These are phyloP conservation scores for Pachycephus smyrnensis DNA, from an alignment of 2,888 invertebrate genomes.

Conservation along the genomic window DNA sequence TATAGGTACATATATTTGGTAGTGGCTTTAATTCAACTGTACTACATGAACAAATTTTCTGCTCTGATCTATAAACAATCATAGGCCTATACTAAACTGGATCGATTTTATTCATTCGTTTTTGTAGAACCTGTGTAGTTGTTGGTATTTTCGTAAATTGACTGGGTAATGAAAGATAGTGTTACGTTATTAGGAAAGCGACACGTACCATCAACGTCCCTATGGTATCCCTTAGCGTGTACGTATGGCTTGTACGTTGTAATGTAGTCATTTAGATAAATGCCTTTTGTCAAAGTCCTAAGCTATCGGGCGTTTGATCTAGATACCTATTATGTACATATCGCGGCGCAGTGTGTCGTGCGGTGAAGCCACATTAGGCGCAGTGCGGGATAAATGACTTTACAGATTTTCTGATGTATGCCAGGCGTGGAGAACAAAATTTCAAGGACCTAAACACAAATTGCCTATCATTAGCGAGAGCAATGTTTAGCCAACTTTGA, in stretches of 20 bases:
- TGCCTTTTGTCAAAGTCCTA: slow-evolving; percentile 3
- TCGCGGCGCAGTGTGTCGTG: neutral
- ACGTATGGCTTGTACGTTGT: neutral
- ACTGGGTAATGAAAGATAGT: neutral
- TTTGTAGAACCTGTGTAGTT: neutral
- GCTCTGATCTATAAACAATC: neutral
- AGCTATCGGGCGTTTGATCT: slow-evolving; percentile 6
- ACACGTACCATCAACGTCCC: neutral
- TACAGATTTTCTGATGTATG: neutral
- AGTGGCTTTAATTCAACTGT: neutral
- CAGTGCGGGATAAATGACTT: neutral
- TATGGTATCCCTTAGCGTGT: neutral
- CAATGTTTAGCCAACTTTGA: neutral
- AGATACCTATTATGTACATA: slow-evolving; percentile 3
- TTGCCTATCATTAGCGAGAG: neutral
- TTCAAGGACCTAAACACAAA: slow-evolving; percentile 3
- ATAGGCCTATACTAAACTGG: neutral
- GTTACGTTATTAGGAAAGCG: neutral
- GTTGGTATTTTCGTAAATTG: neutral
- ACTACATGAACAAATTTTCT: neutral
- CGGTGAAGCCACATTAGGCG: neutral
- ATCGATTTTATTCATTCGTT: neutral
- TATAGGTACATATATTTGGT: neutral
- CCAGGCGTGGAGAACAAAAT: neutral
- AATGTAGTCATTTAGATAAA: slow-evolving; percentile 7